Evolutionary conservation across 2,797 vertebrate genomes (phyloP), one percentile per base, ranked within the genome.

Genomic region (Philypnodon macrostomus): DNA sequence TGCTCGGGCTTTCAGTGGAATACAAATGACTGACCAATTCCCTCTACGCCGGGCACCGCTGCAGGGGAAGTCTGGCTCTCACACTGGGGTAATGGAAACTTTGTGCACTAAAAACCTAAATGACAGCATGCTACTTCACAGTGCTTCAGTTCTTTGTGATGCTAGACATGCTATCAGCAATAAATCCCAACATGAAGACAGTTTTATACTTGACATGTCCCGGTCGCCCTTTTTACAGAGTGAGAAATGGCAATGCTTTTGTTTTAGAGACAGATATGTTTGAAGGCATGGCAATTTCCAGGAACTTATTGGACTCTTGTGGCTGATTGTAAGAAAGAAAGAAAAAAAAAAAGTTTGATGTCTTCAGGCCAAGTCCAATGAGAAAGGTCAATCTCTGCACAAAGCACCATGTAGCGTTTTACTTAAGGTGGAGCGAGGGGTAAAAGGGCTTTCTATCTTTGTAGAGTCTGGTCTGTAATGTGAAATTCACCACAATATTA

Each of bases 301-400:
- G 27, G 53, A 50, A 12, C 61, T 79, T 79, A 86, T 69, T 73
- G 77, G 70, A 75, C 85, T 83, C 86, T 17, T 17, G 82, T 65
- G 82, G 69, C 74, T 79, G 66, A 81, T 85, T 55, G 63, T 50
- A 29, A 41, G 38, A 30, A 19, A 39, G 19, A 18, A 26, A 67
- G 63, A 38, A 53, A 67, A 68, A 48, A 67, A 66, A 57, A 14
- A 11, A 7, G 44, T 42, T 41, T 17, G 16, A 32, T 53, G 41
- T 57, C 16, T 4, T 61, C 63, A 47, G 47, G 55, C 77, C 47
- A 61, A 53, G 54, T 69, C 67, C n/a, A n/a, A 63, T 70, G 73
- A 80, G 67, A 53, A 64, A 73, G 62, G 85, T 83, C 76, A 78
- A 75, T 79, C 70, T 74, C 13, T 48, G 51, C 64, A 41, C 69